These are phyloP conservation scores for Agonum fuliginosum DNA, from an alignment of 2,888 invertebrate genomes.

Conservation along the genomic window DNA sequence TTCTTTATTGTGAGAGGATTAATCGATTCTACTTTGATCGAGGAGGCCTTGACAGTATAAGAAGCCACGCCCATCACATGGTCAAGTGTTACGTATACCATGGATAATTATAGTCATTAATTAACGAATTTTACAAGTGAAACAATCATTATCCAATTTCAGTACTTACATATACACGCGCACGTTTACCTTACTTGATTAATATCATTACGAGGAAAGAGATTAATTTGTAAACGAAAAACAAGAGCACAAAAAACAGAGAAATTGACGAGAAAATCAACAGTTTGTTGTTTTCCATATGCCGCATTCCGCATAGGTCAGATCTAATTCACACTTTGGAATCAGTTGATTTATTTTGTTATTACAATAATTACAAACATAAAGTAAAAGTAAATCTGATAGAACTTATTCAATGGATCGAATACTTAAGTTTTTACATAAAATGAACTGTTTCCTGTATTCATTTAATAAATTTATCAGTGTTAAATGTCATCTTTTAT, in stretches of 20 bases:
- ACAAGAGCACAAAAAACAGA: background rate
- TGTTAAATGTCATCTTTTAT: too few species aligned
- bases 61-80: conserved; percentile 28
- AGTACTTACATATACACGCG: conserved; percentile 1
- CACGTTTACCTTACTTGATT: conserved; percentile 13
- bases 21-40: conserved; percentile 32
- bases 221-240: background rate
- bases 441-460: too few species aligned
- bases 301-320: too few species aligned
- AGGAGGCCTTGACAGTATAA: conserved; percentile 37
- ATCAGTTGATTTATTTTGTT: too few species aligned
- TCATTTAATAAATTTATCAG: too few species aligned
- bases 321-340: too few species aligned
- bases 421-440: too few species aligned
- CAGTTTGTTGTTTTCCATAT: too few species aligned
- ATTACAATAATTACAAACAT: too few species aligned
- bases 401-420: too few species aligned
- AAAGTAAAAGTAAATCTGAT: too few species aligned
- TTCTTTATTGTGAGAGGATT: conserved; percentile 41
- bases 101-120: conserved; percentile 50
- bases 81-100: conserved; percentile 45
- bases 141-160: conserved; percentile 51
- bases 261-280: background rate
- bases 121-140: conserved; percentile 49
- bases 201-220: background rate